phyloP scores from a whole-genome alignment of 2,888 invertebrate genomes.

The Dicycla oo region DNA sequence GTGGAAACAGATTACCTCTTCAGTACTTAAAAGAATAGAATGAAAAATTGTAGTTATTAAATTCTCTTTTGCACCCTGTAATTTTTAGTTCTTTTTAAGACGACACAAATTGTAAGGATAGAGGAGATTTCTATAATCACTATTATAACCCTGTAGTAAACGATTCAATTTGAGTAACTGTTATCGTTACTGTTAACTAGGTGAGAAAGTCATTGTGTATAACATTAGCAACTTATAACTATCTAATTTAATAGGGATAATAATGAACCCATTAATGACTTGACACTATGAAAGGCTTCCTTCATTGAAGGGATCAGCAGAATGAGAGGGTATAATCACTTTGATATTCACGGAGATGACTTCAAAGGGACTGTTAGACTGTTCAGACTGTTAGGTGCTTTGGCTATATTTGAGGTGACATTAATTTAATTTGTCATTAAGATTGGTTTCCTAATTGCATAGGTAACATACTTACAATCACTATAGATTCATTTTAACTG shows the following conservation, averaged over 20 bases:
- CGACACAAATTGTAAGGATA: background rate
- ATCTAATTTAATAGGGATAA: conserved; percentile 22
- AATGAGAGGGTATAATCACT: conserved; percentile 27
- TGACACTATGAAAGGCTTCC: conserved; percentile 23
- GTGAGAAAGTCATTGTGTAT: conserved; percentile 10
- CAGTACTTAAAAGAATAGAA: background rate
- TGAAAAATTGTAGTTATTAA: background rate
- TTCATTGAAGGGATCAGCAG: conserved; percentile 19
- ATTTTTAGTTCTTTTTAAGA: background rate
- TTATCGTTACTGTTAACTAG: background rate
- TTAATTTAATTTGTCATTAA: conserved; percentile 1
- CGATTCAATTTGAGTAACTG: background rate
- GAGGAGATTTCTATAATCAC: background rate
- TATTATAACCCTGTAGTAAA: background rate
- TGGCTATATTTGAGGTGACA: background rate
- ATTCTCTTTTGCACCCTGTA: background rate
- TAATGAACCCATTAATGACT: conserved; percentile 37
- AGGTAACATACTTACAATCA: background rate
- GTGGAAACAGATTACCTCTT: background rate
- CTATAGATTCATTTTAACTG: background rate
- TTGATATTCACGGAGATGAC: conserved; percentile 15
- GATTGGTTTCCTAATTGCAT: background rate
- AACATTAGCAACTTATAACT: conserved; percentile 21
- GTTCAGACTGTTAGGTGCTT: background rate
- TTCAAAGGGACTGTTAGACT: conserved; percentile 28